Evolutionary conservation across 1,140 invertebrate genomes (phyloP).

Genomic region (Aphelinus certus): DNA sequence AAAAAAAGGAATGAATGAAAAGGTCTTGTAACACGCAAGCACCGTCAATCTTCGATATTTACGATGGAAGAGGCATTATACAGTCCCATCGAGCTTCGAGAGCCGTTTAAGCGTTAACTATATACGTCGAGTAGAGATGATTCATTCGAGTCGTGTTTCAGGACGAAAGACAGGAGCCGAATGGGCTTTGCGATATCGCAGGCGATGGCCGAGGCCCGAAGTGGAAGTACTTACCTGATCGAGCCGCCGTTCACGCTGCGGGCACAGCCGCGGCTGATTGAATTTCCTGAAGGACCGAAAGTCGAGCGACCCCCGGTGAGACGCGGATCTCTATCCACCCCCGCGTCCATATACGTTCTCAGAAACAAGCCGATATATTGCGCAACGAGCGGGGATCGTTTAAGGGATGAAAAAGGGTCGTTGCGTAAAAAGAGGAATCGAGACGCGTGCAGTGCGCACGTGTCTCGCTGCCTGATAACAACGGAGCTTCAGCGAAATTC

Average conservation of each 20-base stretch:
- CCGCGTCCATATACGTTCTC: background rate
- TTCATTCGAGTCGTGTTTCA: conserved; percentile 56
- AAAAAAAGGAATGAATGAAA: background rate
- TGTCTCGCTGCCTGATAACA: no score
- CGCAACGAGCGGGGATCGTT: no score
- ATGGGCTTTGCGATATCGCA: conserved; percentile 71
- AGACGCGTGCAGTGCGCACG: no score
- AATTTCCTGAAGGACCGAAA: background rate
- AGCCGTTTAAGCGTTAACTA: no score
- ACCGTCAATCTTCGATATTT: background rate
- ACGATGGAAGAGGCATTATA: background rate
- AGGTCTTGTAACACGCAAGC: background rate
- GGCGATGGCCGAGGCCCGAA: conserved; percentile 70
- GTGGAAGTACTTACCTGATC: conserved; percentile 74
- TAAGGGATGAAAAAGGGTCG: no score
- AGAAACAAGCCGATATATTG: no score
- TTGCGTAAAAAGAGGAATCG: no score
- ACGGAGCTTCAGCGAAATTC: no score
- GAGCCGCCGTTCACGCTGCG: conserved; percentile 55
- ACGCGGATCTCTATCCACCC: no score
- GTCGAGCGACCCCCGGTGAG: background rate
- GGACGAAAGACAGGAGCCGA: conserved; percentile 60
- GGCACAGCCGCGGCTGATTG: conserved; percentile 16
- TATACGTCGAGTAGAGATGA: no score
- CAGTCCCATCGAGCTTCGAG: no score